These are phyloP conservation scores for Loxodonta africana DNA, from an alignment of 2,113 vertebrate species.

Conservation along the genomic window DNA sequence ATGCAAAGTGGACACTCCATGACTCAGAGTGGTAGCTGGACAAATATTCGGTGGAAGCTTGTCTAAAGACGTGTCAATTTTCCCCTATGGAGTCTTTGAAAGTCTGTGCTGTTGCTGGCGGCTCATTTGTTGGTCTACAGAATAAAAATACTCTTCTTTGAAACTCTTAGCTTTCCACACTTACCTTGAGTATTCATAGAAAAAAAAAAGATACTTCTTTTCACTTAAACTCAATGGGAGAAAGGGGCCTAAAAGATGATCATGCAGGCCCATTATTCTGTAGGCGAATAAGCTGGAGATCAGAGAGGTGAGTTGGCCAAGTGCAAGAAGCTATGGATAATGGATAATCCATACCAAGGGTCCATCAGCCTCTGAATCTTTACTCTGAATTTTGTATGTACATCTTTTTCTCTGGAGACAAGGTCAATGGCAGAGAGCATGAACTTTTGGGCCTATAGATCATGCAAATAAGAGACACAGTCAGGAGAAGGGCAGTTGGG, in stretches of 20 bases:
- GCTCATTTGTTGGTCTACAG: conserved; percentile 54
- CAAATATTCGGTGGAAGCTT: conserved; percentile 44
- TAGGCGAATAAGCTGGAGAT: background rate
- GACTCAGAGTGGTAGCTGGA: conserved; percentile 19
- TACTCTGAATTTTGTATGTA: background rate
- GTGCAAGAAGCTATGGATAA: background rate
- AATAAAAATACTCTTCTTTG: conserved; percentile 34
- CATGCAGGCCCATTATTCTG: background rate
- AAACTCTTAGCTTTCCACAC: conserved; percentile 36
- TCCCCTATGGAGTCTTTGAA: conserved; percentile 63
- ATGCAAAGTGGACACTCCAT: conserved; percentile 70
- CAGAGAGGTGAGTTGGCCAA: background rate
- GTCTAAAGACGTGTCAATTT: conserved; percentile 72
- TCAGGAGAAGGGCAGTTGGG: background rate
- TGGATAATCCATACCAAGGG: background rate
- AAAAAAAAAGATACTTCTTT: conserved; percentile 10
- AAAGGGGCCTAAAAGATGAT: background rate
- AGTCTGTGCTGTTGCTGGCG: background rate
- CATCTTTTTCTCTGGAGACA: background rate
- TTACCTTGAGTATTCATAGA: conserved; percentile 42
- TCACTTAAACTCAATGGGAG: background rate
- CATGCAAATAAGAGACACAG: background rate
- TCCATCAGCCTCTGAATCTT: background rate
- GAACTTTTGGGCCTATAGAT: background rate
- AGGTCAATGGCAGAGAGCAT: background rate